Conservation (phyloP, 2,888 invertebrate species). For the Catocala fraxini region DNA sequence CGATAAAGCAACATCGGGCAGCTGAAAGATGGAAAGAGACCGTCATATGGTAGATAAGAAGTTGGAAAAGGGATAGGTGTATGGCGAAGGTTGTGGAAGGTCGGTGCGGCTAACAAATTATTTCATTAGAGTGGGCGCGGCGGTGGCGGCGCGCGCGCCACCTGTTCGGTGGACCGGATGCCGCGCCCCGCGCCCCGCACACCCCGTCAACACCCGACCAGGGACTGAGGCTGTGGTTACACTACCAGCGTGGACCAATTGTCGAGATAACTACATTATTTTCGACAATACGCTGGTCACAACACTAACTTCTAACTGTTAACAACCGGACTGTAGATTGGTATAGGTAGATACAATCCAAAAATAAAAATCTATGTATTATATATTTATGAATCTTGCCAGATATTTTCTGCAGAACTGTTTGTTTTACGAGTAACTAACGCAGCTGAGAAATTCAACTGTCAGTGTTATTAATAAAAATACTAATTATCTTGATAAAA, state of each 20-base stretch:
- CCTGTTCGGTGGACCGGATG: conserved; percentile 84
- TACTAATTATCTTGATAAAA: no score
- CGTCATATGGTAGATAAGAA: conserved; percentile 14
- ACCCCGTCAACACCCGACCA: conserved; percentile 31
- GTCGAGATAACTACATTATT: neutral
- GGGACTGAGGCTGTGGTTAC: conserved; percentile 55
- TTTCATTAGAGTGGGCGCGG: conserved; percentile 82
- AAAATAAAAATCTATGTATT: no score
- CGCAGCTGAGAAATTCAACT: no score
- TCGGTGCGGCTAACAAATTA: conserved; percentile 78
- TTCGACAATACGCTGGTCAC: no score
- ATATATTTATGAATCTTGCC: no score
- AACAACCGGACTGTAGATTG: no score
- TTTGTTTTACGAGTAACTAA: no score
- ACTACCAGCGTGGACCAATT: conserved; percentile 46
- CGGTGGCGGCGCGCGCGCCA: conserved; percentile 73
- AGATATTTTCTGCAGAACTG: no score
- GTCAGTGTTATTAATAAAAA: no score
- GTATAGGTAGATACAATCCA: no score
- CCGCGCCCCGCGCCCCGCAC: conserved; percentile 63
- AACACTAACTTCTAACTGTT: no score
- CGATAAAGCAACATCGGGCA: no score
- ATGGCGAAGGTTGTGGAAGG: conserved; percentile 80
- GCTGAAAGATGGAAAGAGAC: conserved; percentile 37
- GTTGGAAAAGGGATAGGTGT: conserved; percentile 54